Evolutionary conservation across 2,888 invertebrate genomes (phyloP).

Genomic region (Merodon equestris): DNA sequence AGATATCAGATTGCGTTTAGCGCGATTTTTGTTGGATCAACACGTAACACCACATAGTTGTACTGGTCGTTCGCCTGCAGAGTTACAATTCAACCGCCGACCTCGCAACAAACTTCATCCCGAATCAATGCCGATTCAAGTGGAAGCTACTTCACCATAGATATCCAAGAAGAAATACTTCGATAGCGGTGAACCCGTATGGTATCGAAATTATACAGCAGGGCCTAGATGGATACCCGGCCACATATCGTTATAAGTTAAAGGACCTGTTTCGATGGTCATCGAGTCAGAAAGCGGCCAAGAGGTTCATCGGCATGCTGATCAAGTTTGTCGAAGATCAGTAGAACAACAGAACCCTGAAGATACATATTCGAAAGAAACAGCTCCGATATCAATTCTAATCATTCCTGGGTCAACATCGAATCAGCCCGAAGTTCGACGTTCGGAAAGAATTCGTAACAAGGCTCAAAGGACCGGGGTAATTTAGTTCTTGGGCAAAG

Average conservation of each 20-base stretch:
- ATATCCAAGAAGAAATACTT: background rate
- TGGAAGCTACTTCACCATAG: background rate
- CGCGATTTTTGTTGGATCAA: background rate
- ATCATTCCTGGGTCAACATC: too few species aligned
- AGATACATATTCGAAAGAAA: too few species aligned
- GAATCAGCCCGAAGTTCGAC: too few species aligned
- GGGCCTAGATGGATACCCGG: constrained; percentile 9
- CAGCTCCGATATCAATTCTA: too few species aligned
- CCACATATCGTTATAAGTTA: constrained; percentile 5
- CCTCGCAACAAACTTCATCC: constrained; percentile 19
- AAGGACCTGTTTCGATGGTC: too few species aligned
- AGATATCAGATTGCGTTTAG: constrained; percentile 6
- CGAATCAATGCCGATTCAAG: constrained; percentile 15
- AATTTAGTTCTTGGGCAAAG: too few species aligned
- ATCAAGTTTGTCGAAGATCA: too few species aligned
- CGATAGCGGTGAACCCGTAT: constrained; percentile 12
- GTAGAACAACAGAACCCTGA: too few species aligned
- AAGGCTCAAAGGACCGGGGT: too few species aligned
- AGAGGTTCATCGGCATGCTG: too few species aligned
- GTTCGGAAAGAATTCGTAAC: too few species aligned
- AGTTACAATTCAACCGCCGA: background rate
- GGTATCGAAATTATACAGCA: constrained; percentile 9
- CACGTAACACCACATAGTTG: constrained; percentile 8
- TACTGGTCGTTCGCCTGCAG: constrained; percentile 5
- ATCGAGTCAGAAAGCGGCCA: too few species aligned